These are phyloP conservation scores for Eilema griseolum DNA, from an alignment of 2,888 invertebrate genomes.

Conservation along the genomic window DNA sequence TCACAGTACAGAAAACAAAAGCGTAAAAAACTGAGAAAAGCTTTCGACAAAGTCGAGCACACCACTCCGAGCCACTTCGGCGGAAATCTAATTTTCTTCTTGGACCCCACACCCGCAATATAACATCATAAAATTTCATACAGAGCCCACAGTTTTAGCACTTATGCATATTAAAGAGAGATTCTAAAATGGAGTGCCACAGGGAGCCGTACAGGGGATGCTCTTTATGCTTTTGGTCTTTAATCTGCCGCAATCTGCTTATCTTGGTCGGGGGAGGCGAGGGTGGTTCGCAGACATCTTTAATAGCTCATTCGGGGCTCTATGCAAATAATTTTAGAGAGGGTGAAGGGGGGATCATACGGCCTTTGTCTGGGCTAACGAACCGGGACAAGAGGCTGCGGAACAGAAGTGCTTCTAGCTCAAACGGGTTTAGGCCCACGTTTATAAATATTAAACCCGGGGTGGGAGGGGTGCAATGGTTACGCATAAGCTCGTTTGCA, in stretches of 20 bases:
- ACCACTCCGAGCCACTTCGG: constrained; percentile 75
- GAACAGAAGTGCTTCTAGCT: constrained; percentile 81
- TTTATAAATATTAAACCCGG: constrained; percentile 83
- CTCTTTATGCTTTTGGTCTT: constrained; percentile 84
- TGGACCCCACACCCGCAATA: constrained; percentile 71
- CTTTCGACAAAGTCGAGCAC: constrained; percentile 81
- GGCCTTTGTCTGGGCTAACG: constrained; percentile 86
- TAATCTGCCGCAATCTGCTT: constrained; percentile 87
- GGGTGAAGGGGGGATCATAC: constrained; percentile 76
- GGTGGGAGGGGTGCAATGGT: constrained; percentile 63
- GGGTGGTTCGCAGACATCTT: constrained; percentile 79
- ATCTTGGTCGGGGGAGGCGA: constrained; percentile 72
- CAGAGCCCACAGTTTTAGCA: constrained; percentile 73
- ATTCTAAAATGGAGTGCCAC: constrained; percentile 72
- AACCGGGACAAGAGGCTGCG: constrained; percentile 83
- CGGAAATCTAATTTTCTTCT: constrained; percentile 85
- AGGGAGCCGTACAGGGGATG: constrained; percentile 64
- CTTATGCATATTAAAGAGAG: constrained; percentile 76
- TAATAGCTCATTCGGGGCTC: constrained; percentile 87
- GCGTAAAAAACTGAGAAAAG: constrained; percentile 71
- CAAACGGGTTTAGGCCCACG: constrained; percentile 75
- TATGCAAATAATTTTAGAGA: constrained; percentile 86
- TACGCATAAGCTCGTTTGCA: constrained; percentile 74
- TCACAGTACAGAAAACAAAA: constrained; percentile 71
- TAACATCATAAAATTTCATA: constrained; percentile 79